These are phyloP conservation scores for Torymus auratus DNA, from an alignment of 2,888 invertebrate species.

Conservation along the genomic window DNA sequence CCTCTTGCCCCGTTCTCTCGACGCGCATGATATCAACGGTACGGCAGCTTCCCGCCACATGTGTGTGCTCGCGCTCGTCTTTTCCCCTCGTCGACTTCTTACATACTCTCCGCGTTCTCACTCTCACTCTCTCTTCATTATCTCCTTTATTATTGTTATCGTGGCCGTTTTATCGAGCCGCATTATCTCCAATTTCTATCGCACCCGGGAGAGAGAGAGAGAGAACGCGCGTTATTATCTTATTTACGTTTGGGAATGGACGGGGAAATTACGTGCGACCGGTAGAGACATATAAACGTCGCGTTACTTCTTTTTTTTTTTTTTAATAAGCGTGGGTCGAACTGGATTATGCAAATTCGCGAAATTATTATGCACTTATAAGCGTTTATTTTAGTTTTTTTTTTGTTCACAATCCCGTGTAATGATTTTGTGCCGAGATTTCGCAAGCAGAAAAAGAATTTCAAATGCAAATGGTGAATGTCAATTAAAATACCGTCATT, in stretches of 20 bases:
- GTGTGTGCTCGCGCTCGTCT: slow-evolving; percentile 60
- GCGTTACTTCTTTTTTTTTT: too few relatives aligned
- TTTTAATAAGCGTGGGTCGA: too few relatives aligned
- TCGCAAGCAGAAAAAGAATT: too few relatives aligned
- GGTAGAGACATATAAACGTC: neutral
- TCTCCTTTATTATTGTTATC: slow-evolving; percentile 52
- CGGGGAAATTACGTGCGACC: neutral
- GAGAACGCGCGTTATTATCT: slow-evolving; percentile 24
- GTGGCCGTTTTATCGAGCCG: slow-evolving; percentile 40
- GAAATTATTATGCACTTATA: too few relatives aligned
- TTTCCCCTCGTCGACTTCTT: slow-evolving; percentile 22
- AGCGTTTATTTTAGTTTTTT: too few relatives aligned
- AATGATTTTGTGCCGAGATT: too few relatives aligned
- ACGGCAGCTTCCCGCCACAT: slow-evolving; percentile 70
- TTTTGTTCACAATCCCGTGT: too few relatives aligned
- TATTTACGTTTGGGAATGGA: slow-evolving; percentile 3
- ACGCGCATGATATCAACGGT: slow-evolving; percentile 12
- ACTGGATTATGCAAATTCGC: too few relatives aligned
- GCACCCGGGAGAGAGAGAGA: too few relatives aligned
- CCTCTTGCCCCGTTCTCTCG: slow-evolving; percentile 19
- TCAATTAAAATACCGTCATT: too few relatives aligned
- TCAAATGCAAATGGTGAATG: too few relatives aligned
- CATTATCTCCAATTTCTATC: slow-evolving; percentile 51
- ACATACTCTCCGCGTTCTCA: slow-evolving; percentile 15
- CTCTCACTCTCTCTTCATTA: slow-evolving; percentile 26